Evolutionary conservation across 2,888 invertebrate genomes (phyloP).

Genomic region (Scaeva pyrastri): DNA sequence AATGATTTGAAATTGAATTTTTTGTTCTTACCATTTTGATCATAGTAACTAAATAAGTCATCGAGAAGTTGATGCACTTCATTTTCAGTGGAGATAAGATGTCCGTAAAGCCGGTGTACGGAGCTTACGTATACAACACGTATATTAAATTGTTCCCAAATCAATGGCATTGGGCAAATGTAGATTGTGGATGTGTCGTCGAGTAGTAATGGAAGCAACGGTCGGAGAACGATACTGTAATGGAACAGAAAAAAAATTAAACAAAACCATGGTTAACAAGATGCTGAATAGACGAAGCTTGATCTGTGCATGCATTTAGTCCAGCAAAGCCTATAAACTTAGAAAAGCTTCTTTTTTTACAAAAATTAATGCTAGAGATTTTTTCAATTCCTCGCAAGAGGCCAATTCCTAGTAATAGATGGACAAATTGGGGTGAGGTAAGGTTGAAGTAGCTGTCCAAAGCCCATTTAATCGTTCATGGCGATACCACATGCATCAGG

Average conservation of each 20-base stretch:
- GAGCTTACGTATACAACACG: conserved; percentile 86
- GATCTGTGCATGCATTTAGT: too few relatives aligned
- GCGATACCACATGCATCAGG: too few relatives aligned
- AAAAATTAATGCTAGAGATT: too few relatives aligned
- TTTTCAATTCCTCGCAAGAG: too few relatives aligned
- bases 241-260: conserved; percentile 29
- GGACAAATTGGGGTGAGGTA: too few relatives aligned
- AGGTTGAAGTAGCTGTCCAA: too few relatives aligned
- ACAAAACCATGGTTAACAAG: too few relatives aligned
- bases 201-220: conserved; percentile 85
- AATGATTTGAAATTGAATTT: not conserved
- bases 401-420: too few relatives aligned
- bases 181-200: conserved; percentile 81
- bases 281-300: too few relatives aligned
- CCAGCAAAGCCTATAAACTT: too few relatives aligned
- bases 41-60: conserved; percentile 86
- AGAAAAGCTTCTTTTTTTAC: too few relatives aligned
- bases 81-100: conserved; percentile 85
- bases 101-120: conserved; percentile 87
- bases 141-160: conserved; percentile 86
- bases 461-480: too few relatives aligned
- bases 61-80: conserved; percentile 85
- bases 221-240: conserved; percentile 87
- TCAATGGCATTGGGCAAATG: conserved; percentile 87
- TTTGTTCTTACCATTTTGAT: conserved; percentile 82